These are phyloP conservation scores for Erythrocercus mccallii DNA, from an alignment of 2,113 vertebrate species.

Conservation along the genomic window DNA sequence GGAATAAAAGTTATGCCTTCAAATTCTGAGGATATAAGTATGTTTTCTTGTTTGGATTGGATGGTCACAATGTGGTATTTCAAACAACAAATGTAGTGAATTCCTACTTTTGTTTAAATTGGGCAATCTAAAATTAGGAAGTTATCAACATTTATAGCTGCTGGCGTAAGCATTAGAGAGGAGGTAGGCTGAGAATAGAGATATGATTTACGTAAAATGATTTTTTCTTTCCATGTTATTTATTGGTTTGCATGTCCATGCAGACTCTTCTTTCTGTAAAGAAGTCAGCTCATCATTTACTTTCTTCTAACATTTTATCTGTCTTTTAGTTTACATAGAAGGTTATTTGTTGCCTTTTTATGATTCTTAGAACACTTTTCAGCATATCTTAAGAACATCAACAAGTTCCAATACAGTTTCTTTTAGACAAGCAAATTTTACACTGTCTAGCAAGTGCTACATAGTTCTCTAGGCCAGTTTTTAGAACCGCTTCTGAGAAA, in stretches of 20 bases:
- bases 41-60: neutral
- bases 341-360: neutral
- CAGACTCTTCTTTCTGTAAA: neutral
- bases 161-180: neutral
- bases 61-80: neutral
- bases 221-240: neutral
- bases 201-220: neutral
- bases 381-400: neutral
- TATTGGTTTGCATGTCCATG: neutral
- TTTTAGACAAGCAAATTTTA: neutral
- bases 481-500: neutral
- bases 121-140: conserved; percentile 28
- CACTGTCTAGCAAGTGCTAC: neutral
- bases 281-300: neutral
- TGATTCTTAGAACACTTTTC: neutral
- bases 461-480: neutral
- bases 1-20: neutral
- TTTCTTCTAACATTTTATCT: neutral
- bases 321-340: neutral
- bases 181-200: neutral
- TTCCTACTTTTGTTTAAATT: conserved; percentile 7
- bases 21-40: neutral
- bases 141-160: neutral
- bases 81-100: neutral
- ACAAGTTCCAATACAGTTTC: neutral